phyloP scores from a whole-genome alignment of 2,113 vertebrate genomes.

The Hemichromis elongatus region DNA sequence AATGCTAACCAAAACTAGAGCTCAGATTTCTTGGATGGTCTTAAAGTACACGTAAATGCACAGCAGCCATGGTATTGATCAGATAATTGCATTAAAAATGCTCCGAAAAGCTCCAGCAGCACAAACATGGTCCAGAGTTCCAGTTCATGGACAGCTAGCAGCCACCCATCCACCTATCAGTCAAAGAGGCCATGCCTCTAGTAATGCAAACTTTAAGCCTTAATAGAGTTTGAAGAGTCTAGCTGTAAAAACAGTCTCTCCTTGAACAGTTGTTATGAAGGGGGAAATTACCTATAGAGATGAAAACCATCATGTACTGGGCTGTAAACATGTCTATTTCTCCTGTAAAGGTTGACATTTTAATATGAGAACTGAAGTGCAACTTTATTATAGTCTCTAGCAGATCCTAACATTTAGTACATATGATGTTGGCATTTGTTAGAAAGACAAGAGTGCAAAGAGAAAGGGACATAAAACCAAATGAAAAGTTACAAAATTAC shows the following conservation, averaged over 20 bases:
- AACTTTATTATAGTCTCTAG: background rate
- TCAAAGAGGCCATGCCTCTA: background rate
- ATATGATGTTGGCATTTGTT: background rate
- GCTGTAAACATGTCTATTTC: too few relatives aligned
- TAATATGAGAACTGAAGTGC: too few relatives aligned
- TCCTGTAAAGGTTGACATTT: background rate
- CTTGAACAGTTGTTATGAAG: background rate
- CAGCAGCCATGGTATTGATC: background rate
- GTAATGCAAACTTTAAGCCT: background rate
- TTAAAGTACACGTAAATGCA: background rate
- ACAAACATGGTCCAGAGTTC: background rate
- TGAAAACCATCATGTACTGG: background rate
- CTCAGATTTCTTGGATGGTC: background rate
- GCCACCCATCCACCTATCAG: background rate
- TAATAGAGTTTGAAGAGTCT: background rate
- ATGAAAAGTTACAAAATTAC: background rate
- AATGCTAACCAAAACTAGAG: background rate
- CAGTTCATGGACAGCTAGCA: background rate
- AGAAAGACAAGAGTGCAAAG: background rate
- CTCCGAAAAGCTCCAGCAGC: background rate
- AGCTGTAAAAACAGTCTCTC: background rate
- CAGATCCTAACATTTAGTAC: background rate
- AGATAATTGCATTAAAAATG: background rate
- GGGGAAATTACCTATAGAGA: background rate
- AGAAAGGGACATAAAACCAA: background rate